Evolutionary conservation across 2,888 invertebrate genomes (phyloP).

Genomic region (Microctonus brassicae): DNA sequence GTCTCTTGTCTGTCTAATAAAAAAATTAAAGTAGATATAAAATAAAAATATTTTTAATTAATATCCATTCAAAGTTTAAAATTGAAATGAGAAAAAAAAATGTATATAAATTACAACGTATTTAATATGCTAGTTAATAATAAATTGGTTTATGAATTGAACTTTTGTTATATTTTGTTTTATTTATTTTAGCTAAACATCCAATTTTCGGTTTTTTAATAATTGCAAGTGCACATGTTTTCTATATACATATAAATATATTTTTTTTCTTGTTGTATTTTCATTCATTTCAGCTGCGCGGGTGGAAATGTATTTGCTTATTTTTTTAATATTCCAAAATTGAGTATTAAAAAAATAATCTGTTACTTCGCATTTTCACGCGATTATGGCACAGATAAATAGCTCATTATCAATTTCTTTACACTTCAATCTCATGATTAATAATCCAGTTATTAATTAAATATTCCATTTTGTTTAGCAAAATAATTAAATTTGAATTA

Average conservation of each 20-base stretch:
- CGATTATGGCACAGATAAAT: background rate
- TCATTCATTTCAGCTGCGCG: background rate
- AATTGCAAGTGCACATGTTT: background rate
- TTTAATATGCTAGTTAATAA: too few species aligned
- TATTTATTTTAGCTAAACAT: background rate
- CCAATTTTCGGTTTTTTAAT: background rate
- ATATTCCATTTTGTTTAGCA: background rate
- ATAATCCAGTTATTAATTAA: background rate
- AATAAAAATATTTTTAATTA: background rate
- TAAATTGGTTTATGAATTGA: too few species aligned
- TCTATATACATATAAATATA: background rate
- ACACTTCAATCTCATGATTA: background rate
- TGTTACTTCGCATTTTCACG: background rate
- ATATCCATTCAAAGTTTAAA: background rate
- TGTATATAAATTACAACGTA: too few species aligned
- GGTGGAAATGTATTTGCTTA: background rate
- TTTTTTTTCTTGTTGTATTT: too few species aligned
- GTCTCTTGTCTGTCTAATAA: background rate
- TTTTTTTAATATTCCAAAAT: background rate
- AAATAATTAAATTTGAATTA: background rate
- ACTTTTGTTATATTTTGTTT: background rate
- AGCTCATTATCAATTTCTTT: background rate
- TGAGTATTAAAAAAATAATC: background rate
- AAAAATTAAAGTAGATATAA: background rate
- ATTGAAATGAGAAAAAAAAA: background rate